Percentiles rank a stretch among this genome's conserved stretches.
These are phyloP conservation scores for Triops longicaudatus DNA, from an alignment of 1,140 invertebrate species.

Conservation along the genomic window DNA sequence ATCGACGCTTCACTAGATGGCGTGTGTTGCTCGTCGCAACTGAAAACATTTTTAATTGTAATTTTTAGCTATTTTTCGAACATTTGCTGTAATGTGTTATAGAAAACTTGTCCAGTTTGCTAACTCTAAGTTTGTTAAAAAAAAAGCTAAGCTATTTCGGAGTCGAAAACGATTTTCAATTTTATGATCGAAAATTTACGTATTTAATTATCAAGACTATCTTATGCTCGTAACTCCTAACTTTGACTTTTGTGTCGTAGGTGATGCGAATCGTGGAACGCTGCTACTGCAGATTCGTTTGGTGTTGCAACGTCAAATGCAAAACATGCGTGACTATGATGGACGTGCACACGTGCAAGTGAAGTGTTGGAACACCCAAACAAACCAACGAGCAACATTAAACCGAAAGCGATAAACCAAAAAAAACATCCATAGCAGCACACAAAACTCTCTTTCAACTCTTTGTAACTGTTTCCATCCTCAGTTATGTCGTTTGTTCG, in stretches of 20 bases:
- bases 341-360: constrained; percentile 51
- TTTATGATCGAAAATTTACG: too few relatives aligned
- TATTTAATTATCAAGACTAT: too few relatives aligned
- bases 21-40: too few relatives aligned
- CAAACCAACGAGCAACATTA: neutral
- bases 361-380: constrained; percentile 28
- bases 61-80: too few relatives aligned
- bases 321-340: constrained; percentile 50
- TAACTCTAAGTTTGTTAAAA: neutral
- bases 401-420: neutral
- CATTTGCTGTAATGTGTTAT: neutral
- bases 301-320: constrained; percentile 58
- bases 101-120: neutral
- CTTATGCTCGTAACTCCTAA: neutral
- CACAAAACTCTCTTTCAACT: neutral
- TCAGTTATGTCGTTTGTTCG: too few relatives aligned
- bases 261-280: constrained; percentile 40
- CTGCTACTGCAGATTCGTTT: constrained; percentile 56
- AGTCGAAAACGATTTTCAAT: too few relatives aligned
- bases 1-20: too few relatives aligned
- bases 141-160: neutral
- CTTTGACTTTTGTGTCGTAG: constrained; percentile 30
- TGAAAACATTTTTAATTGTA: too few relatives aligned
- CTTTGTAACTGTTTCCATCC: neutral
- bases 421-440: neutral